These are phyloP conservation scores for Osmoderma eremita DNA, from an alignment of 2,888 invertebrate species.

Conservation along the genomic window DNA sequence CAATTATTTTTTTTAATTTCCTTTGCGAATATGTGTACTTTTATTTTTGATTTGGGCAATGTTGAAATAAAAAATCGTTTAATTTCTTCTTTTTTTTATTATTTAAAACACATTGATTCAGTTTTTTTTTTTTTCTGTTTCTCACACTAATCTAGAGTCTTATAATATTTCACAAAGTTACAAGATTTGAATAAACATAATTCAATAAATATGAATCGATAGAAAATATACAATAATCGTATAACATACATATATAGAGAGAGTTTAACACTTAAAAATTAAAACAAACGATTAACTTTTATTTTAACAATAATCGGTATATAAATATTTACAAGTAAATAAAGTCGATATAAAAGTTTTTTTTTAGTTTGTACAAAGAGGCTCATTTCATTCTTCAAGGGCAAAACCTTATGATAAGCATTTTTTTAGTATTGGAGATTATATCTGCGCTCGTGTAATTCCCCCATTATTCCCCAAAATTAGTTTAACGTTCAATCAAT, in stretches of 20 bases:
- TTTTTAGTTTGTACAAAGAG: constrained; percentile 9
- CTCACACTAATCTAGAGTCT: constrained; percentile 30
- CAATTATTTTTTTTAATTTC: too few species aligned
- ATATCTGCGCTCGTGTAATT: neutral
- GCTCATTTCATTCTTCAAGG: neutral
- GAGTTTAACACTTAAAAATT: neutral
- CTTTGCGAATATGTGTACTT: too few species aligned
- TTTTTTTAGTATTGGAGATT: neutral
- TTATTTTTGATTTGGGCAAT: too few species aligned
- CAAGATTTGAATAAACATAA: constrained; percentile 14
- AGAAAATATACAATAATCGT: neutral
- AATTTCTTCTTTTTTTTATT: constrained; percentile 16
- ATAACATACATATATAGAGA: neutral
- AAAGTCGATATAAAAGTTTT: constrained; percentile 13
- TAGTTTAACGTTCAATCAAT: too few species aligned
- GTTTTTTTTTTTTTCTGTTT: constrained; percentile 8
- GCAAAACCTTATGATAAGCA: too few species aligned
- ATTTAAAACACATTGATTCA: constrained; percentile 41
- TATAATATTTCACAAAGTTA: constrained; percentile 28
- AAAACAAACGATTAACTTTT: neutral
- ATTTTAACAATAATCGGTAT: neutral
- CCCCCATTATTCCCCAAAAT: too few species aligned
- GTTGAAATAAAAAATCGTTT: too few species aligned
- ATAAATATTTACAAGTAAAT: constrained; percentile 8
- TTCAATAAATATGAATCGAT: neutral